Percentiles rank a stretch among this genome's conserved stretches.
These are phyloP conservation scores for Vollenhovia emeryi DNA, from an alignment of 1,140 invertebrate species.

Conservation along the genomic window DNA sequence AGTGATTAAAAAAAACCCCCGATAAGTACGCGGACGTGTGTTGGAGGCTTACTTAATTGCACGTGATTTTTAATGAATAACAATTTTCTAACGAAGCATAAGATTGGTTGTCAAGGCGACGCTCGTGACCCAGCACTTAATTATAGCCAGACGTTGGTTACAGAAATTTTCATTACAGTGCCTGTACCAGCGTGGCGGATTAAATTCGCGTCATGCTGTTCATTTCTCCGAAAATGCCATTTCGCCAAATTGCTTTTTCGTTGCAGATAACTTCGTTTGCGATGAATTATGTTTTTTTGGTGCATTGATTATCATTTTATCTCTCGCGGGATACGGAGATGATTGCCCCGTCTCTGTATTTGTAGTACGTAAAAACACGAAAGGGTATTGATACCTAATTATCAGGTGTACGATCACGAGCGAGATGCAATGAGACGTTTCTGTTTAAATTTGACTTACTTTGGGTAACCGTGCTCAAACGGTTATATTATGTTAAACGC, in stretches of 20 bases:
- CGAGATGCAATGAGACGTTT: neutral
- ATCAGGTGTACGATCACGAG: neutral
- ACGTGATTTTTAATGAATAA: slow-evolving; percentile 54
- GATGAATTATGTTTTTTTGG: slow-evolving; percentile 11
- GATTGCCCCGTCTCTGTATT: neutral
- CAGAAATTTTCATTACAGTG: slow-evolving; percentile 49
- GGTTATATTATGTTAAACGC: slow-evolving; percentile 31
- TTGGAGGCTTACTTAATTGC: neutral
- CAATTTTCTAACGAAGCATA: slow-evolving; percentile 13
- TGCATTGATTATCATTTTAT: neutral
- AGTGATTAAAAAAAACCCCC: neutral
- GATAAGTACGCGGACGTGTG: neutral
- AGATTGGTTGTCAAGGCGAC: slow-evolving; percentile 22
- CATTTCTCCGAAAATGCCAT: slow-evolving; percentile 27
- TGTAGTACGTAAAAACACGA: neutral
- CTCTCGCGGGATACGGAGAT: neutral
- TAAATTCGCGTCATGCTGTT: slow-evolving; percentile 32
- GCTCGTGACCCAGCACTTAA: slow-evolving; percentile 21
- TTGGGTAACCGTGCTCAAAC: neutral
- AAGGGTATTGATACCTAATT: neutral
- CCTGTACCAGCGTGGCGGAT: slow-evolving; percentile 20
- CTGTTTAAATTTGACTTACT: neutral
- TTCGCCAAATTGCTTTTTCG: slow-evolving; percentile 38
- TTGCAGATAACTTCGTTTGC: neutral
- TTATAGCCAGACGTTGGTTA: slow-evolving; percentile 37